Base-by-base conservation (phyloP, 1,140 invertebrate species). In the Saccostrea cuccullata region DNA sequence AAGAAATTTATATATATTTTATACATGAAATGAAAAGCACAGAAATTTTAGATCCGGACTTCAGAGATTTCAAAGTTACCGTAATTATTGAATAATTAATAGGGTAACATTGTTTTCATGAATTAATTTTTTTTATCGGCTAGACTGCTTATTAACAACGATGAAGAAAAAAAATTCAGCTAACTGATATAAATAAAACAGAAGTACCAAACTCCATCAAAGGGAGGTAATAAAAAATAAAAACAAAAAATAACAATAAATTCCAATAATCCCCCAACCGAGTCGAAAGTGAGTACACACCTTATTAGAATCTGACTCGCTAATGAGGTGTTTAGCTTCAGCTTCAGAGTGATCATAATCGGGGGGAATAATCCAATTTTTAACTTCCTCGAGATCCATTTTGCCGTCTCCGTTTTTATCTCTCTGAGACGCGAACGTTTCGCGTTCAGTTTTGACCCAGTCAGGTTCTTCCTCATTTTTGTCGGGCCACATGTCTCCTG, bases 311-410 rank as follows among this genome's bases (percentile, higher is more conserved):
- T 99, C 99, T 8, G 98, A 97, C 95, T 99, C 98, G 94, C 98
- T 98, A 91, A 99, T 97, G 55, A 99, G 96, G 96, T 99, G 99
- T 87, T 97, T 97, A 0, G 98, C 97, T 95, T 99, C 99, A 0
- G 98, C 98, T 92, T 98, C 97, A 6, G 98, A 98, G 95, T 99
- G 98, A 96, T 99, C 98, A 95, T 98, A 99, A 95, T 99, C 98
- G 17, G 97, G 96, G 1, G 99, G 99, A 86, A 98, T 97, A 90
- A 99, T 99, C 99, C 99, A 99, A 67, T 97, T 96, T 94, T 94
- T 94, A 91, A 98, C 97, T 95, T 99, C 99, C 82, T 97, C 96
- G 89, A 96, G 96, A 93, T 99, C 97, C 96, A 99, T 96, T 92
- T 96, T 97, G 11, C 98, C 98, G 96, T 99, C 98, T 40, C 96